These are phyloP conservation scores for Alentia gelatinosa DNA, from an alignment of 2,888 invertebrate genomes.

Conservation along the genomic window DNA sequence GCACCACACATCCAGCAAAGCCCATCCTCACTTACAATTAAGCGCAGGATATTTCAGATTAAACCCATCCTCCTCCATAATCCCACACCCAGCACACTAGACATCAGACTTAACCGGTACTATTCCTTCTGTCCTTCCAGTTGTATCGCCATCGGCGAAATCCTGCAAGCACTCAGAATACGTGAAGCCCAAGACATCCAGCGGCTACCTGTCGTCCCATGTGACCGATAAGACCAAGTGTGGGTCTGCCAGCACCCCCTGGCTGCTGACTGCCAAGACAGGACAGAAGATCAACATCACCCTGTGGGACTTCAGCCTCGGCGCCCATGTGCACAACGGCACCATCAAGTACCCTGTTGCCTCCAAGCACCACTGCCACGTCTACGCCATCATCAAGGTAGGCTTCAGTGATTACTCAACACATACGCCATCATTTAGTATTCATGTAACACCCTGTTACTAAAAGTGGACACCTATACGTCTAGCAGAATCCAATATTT, in stretches of 20 bases:
- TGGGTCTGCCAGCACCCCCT: conserved; percentile 53
- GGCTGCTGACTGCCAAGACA: conserved; percentile 39
- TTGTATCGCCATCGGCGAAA: not conserved
- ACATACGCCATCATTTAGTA: not conserved
- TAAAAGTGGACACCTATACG: too few relatives aligned
- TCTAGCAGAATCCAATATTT: too few relatives aligned
- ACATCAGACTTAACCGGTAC: too few relatives aligned
- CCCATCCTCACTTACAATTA: too few relatives aligned
- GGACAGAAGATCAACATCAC: conserved; percentile 53
- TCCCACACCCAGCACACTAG: too few relatives aligned
- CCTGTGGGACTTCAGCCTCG: conserved; percentile 43
- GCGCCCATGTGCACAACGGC: conserved; percentile 41
- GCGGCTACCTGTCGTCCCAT: conserved; percentile 29
- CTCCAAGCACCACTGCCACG: conserved; percentile 52
- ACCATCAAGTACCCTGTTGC: conserved; percentile 27
- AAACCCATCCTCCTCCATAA: too few relatives aligned
- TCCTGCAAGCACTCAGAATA: conserved; percentile 26
- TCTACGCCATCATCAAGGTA: conserved; percentile 56
- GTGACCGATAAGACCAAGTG: conserved; percentile 55
- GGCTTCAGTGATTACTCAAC: not conserved
- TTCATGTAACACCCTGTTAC: too few relatives aligned
- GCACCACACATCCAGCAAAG: not conserved
- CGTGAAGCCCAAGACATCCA: not conserved
- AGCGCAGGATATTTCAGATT: too few relatives aligned
- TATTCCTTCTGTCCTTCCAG: conserved; percentile 21